Evolutionary conservation across 2,113 vertebrate genomes (phyloP).

Genomic region (Brachionichthys hirsutus): DNA sequence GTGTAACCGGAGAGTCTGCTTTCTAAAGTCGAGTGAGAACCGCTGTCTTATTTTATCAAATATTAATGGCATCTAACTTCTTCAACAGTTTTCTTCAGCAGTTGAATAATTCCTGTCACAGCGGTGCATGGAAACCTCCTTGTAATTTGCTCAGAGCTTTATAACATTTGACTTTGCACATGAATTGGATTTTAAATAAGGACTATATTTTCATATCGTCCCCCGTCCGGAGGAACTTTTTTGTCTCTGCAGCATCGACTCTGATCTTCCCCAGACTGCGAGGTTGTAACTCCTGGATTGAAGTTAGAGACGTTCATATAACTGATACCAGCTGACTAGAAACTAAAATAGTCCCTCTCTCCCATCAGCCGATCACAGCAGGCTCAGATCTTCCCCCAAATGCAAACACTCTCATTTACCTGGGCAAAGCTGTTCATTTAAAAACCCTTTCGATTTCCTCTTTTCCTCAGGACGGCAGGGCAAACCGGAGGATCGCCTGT

Average conservation of each 20-base stretch:
- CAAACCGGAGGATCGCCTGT: slow-evolving; percentile 90
- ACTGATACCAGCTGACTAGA: neutral
- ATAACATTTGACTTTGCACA: slow-evolving; percentile 8
- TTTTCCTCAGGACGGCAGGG: slow-evolving; percentile 84
- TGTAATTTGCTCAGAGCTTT: neutral
- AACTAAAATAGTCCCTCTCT: neutral
- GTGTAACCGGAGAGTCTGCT: slow-evolving; percentile 8
- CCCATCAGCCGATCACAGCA: neutral
- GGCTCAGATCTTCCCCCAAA: neutral
- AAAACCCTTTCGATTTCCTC: slow-evolving; percentile 53
- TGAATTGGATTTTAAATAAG: neutral
- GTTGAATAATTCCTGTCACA: slow-evolving; percentile 2
- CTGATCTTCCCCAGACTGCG: neutral
- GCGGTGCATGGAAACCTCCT: slow-evolving; percentile 1
- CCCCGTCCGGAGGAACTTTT: too few relatives aligned
- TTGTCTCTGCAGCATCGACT: too few relatives aligned
- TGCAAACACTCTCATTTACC: neutral
- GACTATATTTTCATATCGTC: too few relatives aligned
- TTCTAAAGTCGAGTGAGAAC: slow-evolving; percentile 25
- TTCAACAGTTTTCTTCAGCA: slow-evolving; percentile 24
- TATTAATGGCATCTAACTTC: slow-evolving; percentile 41
- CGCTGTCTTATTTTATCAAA: slow-evolving; percentile 46
- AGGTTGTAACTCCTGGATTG: neutral
- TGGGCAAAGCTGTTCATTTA: slow-evolving; percentile 17
- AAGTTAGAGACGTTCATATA: neutral